A percentile compares a stretch with the other conserved stretches of the same genome.
phyloP scores from a whole-genome alignment of 2,797 vertebrate species.

The Lepus oiostolus region DNA sequence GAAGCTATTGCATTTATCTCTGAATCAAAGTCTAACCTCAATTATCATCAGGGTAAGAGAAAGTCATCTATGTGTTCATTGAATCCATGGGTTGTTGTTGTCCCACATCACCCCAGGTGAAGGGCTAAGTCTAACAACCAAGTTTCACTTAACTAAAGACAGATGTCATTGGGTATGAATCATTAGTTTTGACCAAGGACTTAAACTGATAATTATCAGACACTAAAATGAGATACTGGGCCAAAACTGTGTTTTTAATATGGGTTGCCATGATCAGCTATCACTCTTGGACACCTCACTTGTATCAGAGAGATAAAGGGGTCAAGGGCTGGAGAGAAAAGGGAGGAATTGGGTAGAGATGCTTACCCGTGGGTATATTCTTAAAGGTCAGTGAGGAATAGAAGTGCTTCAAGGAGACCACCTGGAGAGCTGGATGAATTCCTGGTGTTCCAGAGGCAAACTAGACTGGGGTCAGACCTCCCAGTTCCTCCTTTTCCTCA shows the following conservation, averaged over 20 bases:
- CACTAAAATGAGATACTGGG: neutral
- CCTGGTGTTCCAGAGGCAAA: neutral
- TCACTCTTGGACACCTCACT: neutral
- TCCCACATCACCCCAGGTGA: neutral
- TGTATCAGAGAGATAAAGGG: neutral
- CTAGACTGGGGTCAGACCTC: neutral
- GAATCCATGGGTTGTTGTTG: neutral
- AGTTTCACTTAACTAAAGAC: slow-evolving; percentile 51
- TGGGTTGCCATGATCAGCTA: neutral
- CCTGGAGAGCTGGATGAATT: neutral
- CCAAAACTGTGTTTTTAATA: slow-evolving; percentile 54
- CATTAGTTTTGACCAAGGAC: neutral
- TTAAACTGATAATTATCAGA: slow-evolving; percentile 5
- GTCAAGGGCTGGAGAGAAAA: neutral
- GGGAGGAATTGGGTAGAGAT: neutral
- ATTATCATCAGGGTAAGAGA: neutral
- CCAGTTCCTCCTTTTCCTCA: neutral
- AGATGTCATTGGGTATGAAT: neutral
- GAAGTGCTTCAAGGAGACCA: neutral
- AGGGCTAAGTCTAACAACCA: neutral
- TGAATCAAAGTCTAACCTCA: neutral
- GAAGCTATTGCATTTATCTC: neutral
- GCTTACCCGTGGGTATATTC: neutral
- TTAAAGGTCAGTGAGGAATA: neutral
- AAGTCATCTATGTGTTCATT: slow-evolving; percentile 5